Evolutionary conservation across 2,113 vertebrate genomes (phyloP).

Genomic region (Brachyhypopomus gauderio): DNA sequence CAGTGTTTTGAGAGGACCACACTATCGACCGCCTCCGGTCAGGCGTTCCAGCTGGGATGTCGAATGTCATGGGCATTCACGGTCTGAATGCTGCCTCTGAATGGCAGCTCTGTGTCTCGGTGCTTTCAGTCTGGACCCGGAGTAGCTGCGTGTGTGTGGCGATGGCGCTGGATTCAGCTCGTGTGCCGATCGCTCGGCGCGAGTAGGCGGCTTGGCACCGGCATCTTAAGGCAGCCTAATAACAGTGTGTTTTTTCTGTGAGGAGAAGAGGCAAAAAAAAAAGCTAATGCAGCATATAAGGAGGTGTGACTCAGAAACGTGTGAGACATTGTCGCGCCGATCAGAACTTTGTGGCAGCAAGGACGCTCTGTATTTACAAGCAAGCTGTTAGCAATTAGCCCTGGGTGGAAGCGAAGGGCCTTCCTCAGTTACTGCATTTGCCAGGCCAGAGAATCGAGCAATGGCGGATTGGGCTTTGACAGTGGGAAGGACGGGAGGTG

Average conservation of each 20-base stretch:
- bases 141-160: no score
- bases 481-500: not conserved
- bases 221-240: slow-evolving; percentile 39
- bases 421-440: not conserved
- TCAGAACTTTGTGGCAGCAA: slow-evolving; percentile 32
- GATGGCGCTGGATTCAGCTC: not conserved
- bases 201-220: slow-evolving; percentile 30
- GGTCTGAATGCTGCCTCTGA: no score
- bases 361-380: slow-evolving; percentile 36
- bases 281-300: slow-evolving; percentile 20
- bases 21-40: no score
- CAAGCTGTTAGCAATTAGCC: slow-evolving; percentile 46
- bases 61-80: no score
- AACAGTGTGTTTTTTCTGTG: slow-evolving; percentile 30
- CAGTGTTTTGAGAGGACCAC: no score
- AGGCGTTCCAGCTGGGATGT: no score
- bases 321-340: slow-evolving; percentile 25
- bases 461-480: slow-evolving; percentile 21
- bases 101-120: no score
- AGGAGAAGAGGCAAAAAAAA: slow-evolving; percentile 18
- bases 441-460: slow-evolving; percentile 24
- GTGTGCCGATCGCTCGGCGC: slow-evolving; percentile 5
- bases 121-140: no score
- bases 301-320: slow-evolving; percentile 19
- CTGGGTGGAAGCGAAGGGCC: slow-evolving; percentile 18